Conservation (phyloP, 2,888 invertebrate species). For the Drosophila borealis region DNA sequence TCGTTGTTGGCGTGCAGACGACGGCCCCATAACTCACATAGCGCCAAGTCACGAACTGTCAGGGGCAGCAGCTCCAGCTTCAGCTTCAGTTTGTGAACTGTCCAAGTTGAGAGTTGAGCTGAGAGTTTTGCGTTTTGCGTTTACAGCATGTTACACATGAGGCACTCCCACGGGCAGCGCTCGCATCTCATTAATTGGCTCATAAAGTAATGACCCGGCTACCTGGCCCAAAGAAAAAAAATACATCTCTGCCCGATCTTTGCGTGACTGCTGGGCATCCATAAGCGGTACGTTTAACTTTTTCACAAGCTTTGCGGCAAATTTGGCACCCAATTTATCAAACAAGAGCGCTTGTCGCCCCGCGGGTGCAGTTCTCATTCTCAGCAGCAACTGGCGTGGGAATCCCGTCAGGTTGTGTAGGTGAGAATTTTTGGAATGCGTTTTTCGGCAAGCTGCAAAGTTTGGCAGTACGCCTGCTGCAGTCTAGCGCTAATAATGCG, state of each 20-base stretch:
- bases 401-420: constrained; percentile 52
- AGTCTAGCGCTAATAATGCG: constrained; percentile 76
- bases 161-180: constrained; percentile 74
- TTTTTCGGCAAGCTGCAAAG: neutral
- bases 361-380: constrained; percentile 46
- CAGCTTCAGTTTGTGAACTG: constrained; percentile 29
- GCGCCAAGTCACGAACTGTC: constrained; percentile 79
- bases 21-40: constrained; percentile 76
- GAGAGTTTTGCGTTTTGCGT: constrained; percentile 3
- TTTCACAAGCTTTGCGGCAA: constrained; percentile 71
- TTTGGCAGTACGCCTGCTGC: constrained; percentile 41
- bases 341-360: constrained; percentile 64
- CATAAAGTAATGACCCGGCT: constrained; percentile 66
- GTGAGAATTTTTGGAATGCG: constrained; percentile 23
- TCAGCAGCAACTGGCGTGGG: constrained; percentile 75
- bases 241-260: constrained; percentile 21
- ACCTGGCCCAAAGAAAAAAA: constrained; percentile 15
- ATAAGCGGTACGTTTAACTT: constrained; percentile 78
- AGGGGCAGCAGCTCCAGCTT: constrained; percentile 26
- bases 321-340: constrained; percentile 81
- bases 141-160: constrained; percentile 32
- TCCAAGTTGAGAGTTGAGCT: constrained; percentile 33
- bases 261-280: constrained; percentile 75
- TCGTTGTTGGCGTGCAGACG: constrained; percentile 81
- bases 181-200: constrained; percentile 71